Conservation (phyloP, 2,113 vertebrate genomes). For the Nesogale talazaci region DNA sequence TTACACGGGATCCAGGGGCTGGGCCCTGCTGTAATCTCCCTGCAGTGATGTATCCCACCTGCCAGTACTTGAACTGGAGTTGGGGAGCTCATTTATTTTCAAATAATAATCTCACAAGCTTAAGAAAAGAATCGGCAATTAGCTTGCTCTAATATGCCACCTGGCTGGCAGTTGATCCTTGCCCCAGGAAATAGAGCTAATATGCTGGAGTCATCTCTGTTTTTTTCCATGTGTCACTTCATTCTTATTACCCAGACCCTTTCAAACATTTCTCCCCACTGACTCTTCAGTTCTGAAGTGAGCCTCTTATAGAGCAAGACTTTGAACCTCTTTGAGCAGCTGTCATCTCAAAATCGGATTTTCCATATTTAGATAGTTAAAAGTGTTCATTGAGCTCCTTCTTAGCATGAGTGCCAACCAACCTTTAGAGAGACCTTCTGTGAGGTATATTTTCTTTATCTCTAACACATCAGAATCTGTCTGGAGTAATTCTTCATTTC, state of each 20-base stretch:
- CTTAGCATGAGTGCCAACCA: not conserved
- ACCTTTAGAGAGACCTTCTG: not conserved
- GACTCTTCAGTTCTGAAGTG: not conserved
- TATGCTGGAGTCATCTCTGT: not conserved
- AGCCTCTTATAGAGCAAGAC: not conserved
- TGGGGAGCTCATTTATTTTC: slow-evolving; percentile 29
- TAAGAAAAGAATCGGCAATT: not conserved
- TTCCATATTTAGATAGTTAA: not conserved
- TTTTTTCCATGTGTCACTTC: not conserved
- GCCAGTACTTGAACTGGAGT: not conserved
- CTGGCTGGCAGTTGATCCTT: not conserved
- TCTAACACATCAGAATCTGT: not conserved
- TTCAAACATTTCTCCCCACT: not conserved
- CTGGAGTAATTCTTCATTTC: not conserved
- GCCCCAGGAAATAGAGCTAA: not conserved
- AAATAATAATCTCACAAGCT: slow-evolving; percentile 52
- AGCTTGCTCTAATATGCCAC: not conserved
- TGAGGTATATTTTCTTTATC: not conserved
- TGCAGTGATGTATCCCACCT: not conserved
- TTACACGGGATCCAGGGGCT: not conserved
- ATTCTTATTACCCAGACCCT: not conserved
- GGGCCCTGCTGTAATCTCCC: not conserved
- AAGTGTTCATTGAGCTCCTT: not conserved
- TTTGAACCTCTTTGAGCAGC: not conserved
- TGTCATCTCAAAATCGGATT: not conserved